Conservation (phyloP, 2,888 invertebrate genomes). For the Mimas tiliae region DNA sequence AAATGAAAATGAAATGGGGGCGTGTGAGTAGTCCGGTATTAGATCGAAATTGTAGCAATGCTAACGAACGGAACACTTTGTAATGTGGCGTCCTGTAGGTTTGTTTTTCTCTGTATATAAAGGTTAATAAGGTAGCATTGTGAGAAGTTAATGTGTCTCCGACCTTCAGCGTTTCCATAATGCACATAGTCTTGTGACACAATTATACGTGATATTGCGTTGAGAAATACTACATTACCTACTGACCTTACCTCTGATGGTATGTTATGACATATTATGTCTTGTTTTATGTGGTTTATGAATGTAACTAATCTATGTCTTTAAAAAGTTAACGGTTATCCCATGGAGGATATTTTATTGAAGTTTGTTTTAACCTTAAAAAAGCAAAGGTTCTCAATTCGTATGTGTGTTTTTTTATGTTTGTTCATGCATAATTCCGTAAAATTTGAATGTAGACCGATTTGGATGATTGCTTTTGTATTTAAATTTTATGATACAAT, state of each 20-base stretch:
- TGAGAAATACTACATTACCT: slow-evolving; percentile 6
- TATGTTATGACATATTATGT: neutral
- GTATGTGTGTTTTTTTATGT: no score
- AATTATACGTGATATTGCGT: slow-evolving; percentile 12
- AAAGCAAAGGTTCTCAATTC: no score
- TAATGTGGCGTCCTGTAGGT: no score
- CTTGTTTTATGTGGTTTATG: neutral
- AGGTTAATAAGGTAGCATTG: neutral
- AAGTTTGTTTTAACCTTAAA: neutral
- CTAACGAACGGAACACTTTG: no score
- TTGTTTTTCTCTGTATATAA: neutral
- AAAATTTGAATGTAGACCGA: no score
- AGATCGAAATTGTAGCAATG: no score
- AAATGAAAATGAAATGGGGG: no score
- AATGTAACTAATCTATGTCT: neutral
- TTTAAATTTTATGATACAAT: no score
- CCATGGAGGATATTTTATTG: neutral
- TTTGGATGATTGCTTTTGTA: no score
- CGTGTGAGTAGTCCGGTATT: no score
- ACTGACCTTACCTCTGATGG: neutral
- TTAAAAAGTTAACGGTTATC: neutral
- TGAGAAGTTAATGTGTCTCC: slow-evolving; percentile 9
- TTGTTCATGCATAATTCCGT: no score
- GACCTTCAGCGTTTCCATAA: slow-evolving; percentile 6
- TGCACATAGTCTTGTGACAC: slow-evolving; percentile 15